Evolutionary conservation across 2,888 invertebrate species (phyloP), one percentile per base, ranked within the genome.

Genomic region (Cerastis rubricosa): DNA sequence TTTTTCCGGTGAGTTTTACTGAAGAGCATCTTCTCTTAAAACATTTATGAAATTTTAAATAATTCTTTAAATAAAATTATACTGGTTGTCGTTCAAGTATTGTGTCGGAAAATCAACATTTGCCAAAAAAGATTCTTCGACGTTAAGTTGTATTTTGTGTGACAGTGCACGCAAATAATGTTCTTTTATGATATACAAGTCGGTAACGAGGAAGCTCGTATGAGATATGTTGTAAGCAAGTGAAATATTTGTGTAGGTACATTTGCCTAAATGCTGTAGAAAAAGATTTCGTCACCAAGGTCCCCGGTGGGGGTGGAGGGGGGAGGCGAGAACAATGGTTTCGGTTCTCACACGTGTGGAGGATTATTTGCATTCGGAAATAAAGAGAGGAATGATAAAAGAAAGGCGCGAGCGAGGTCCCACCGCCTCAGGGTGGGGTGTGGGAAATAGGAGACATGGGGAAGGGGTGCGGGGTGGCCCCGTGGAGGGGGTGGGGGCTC

Each of bases 331-430:
- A 96, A 96, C 97, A 96, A 96, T 96, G 97, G 96, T 96, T 97
- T 97, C 96, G 96, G 96, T 97, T 97, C 97, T 97, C 97, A 97
- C 97, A 97, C 97, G 97, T 97, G 96, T 96, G 97, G 97, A 96
- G 96, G 97, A 97, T 97, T 97, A 97, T 97, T 97, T 97, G 97
- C 97, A 97, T 97, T 97, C 97, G 97, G 97, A 96, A 96, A 96
- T 96, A 96, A 96, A 96, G 95, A 97, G 96, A 97, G 96, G 96
- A 95, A 95, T 96, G 96, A 96, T 96, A 96, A 95, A 97, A 96
- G 96, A 96, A 97, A 97, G 96, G 97, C 97, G 97, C 96, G 96
- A 97, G 96, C 93, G 94, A 94, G 95, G 96, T 95, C 94, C 96
- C 95, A 93, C 95, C 96, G 95, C 96, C 96, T 94, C 94, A 92